Evolutionary conservation across 2,888 invertebrate genomes (phyloP).

Genomic region (Mystacides longicornis): DNA sequence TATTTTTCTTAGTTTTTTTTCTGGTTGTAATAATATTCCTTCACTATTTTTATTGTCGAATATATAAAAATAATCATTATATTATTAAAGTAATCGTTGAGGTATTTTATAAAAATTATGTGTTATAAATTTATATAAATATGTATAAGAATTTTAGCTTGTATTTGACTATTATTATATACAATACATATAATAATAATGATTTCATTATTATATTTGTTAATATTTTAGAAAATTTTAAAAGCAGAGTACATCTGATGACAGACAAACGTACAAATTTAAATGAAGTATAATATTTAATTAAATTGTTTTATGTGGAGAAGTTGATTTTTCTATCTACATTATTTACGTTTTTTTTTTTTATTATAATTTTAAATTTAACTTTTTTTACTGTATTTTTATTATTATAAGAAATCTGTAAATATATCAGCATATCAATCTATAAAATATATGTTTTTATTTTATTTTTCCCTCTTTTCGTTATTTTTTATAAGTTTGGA

Average conservation of each 20-base stretch:
- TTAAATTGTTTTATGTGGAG: conserved; percentile 15
- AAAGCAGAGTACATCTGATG: conserved; percentile 60
- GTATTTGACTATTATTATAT: not conserved
- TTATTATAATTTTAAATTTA: not conserved
- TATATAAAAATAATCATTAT: not conserved
- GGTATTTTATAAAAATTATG: not conserved
- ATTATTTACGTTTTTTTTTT: conserved; percentile 6
- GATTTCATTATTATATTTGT: conserved; percentile 6
- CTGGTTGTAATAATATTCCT: not conserved
- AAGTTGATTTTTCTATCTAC: conserved; percentile 16
- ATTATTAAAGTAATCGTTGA: too few relatives aligned
- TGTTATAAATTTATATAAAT: not conserved
- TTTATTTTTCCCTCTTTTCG: not conserved
- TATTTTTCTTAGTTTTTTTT: not conserved
- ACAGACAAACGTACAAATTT: conserved; percentile 57
- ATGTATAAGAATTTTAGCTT: not conserved
- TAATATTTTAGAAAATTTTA: conserved; percentile 23
- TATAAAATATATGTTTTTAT: conserved; percentile 4
- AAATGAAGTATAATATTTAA: conserved; percentile 14
- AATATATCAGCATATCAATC: conserved; percentile 21
- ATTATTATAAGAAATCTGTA: conserved; percentile 7
- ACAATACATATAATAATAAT: not conserved
- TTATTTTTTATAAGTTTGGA: not conserved
- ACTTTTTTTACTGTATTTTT: not conserved
- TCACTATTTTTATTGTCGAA: not conserved